Evolutionary conservation across 2,888 invertebrate genomes (phyloP).

Genomic region (Sthenelais limicola): DNA sequence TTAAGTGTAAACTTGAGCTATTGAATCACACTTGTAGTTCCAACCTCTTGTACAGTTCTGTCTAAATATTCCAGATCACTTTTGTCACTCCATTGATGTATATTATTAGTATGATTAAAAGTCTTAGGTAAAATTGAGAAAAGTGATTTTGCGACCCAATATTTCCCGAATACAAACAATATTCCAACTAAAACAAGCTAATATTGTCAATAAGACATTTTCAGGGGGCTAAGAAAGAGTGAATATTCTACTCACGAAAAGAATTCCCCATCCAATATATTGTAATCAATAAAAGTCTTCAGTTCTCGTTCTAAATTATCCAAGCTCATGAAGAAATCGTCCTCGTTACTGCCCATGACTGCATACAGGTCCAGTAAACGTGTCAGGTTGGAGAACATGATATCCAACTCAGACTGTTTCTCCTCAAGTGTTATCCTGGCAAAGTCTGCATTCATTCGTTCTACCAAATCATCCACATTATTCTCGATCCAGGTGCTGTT

Average conservation of each 20-base stretch:
- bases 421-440: not conserved
- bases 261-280: constrained; percentile 9
- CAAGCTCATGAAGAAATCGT: constrained; percentile 5
- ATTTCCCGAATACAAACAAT: too few relatives aligned
- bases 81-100: too few relatives aligned
- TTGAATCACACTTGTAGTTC: too few relatives aligned
- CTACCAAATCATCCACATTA: not conserved
- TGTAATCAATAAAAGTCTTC: not conserved
- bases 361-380: not conserved
- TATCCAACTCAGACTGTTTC: not conserved
- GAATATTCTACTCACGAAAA: constrained; percentile 17
- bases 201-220: too few relatives aligned
- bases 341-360: constrained; percentile 6
- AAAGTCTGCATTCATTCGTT: constrained; percentile 34
- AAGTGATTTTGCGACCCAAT: too few relatives aligned
- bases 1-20: too few relatives aligned
- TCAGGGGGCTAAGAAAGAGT: too few relatives aligned
- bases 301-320: not conserved
- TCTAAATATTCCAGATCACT: too few relatives aligned
- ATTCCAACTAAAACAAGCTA: too few relatives aligned
- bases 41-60: too few relatives aligned
- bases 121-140: too few relatives aligned
- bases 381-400: not conserved
- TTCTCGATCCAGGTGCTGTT: not conserved
- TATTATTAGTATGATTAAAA: too few relatives aligned